Conservation (phyloP, 1,140 invertebrate genomes). For the Ylistrum balloti region DNA sequence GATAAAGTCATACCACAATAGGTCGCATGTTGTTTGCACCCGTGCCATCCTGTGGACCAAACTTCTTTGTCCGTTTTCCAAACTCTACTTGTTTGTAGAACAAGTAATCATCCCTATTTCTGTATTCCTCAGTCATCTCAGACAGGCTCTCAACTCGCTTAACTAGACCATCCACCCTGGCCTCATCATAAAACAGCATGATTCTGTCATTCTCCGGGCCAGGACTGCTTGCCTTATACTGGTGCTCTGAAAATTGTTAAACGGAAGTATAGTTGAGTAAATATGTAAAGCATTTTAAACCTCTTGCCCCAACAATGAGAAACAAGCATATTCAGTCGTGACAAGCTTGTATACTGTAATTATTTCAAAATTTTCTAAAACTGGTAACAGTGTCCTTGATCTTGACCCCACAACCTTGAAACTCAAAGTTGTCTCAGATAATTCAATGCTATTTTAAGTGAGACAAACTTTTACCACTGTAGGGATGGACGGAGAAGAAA, state of each 20-base stretch:
- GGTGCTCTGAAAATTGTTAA: conserved; percentile 84
- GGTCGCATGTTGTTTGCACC: conserved; percentile 76
- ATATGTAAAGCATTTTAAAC: no score
- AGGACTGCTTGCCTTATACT: conserved; percentile 84
- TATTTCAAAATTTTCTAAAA: no score
- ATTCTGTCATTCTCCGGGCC: conserved; percentile 85
- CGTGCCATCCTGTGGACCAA: conserved; percentile 78
- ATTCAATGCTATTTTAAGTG: no score
- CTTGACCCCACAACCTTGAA: no score
- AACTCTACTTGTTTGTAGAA: conserved; percentile 83
- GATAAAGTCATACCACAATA: conserved; percentile 83
- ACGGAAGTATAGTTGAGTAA: no score
- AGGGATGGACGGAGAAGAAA: no score
- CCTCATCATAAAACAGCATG: conserved; percentile 88
- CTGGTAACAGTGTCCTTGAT: no score
- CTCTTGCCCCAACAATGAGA: no score
- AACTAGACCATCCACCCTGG: conserved; percentile 87
- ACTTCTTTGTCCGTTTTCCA: conserved; percentile 80
- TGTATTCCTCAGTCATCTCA: conserved; percentile 87
- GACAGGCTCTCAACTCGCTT: conserved; percentile 85
- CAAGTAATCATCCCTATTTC: conserved; percentile 86
- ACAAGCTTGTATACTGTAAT: no score
- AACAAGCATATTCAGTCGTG: no score
- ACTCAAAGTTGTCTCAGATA: no score
- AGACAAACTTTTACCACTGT: no score